phyloP scores from a whole-genome alignment of 2,888 invertebrate genomes.

The Hipparchia semele region DNA sequence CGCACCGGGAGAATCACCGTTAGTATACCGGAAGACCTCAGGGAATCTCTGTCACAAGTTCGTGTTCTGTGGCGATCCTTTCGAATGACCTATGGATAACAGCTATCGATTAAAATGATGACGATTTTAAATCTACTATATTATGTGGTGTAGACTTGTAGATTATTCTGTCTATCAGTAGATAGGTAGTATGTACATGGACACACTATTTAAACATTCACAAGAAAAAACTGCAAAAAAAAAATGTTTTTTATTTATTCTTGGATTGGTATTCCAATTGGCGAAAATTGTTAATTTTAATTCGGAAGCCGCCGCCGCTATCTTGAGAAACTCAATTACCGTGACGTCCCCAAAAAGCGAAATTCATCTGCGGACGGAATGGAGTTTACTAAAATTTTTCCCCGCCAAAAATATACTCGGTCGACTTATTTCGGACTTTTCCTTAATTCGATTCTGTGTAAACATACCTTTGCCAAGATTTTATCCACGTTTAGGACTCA shows the following conservation, averaged over 20 bases:
- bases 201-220: too few species aligned
- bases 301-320: constrained; percentile 48
- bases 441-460: constrained; percentile 32
- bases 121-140: too few species aligned
- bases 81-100: too few species aligned
- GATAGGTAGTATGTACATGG: too few species aligned
- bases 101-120: too few species aligned
- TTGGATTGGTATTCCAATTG: constrained; percentile 50
- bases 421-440: constrained; percentile 29
- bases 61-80: too few species aligned
- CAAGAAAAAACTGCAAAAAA: too few species aligned
- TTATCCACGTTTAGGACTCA: constrained; percentile 14
- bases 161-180: too few species aligned
- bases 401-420: constrained; percentile 30
- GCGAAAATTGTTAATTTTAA: constrained; percentile 69
- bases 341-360: constrained; percentile 59
- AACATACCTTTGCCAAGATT: constrained; percentile 19
- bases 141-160: too few species aligned
- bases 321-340: constrained; percentile 68
- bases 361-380: constrained; percentile 52
- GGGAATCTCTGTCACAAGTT: too few species aligned
- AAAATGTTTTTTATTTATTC: neutral
- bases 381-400: constrained; percentile 38
- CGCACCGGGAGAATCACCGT: too few species aligned
- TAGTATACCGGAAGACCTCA: too few species aligned